Percentiles rank a stretch among this genome's conserved stretches.
Evolutionary conservation across 1,140 invertebrate genomes (phyloP).

Genomic region (Drosophila willistoni): DNA sequence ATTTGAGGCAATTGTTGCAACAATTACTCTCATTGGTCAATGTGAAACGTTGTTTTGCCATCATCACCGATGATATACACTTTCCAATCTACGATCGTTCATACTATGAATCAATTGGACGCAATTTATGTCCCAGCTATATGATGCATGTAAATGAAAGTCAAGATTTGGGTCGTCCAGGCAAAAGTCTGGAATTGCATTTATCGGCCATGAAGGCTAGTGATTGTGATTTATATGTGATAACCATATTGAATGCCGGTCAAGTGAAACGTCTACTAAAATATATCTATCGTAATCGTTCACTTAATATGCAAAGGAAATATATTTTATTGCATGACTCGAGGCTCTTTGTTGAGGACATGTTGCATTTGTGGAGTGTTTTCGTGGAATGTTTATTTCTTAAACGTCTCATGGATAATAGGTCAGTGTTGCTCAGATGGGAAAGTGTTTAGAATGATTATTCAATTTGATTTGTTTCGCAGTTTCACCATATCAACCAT

Average conservation of each 20-base stretch:
- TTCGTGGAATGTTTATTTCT: slow-evolving; percentile 91
- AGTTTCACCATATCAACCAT: slow-evolving; percentile 86
- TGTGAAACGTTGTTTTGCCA: slow-evolving; percentile 62
- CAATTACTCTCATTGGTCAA: slow-evolving; percentile 47
- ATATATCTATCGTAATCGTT: slow-evolving; percentile 88
- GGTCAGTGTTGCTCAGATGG: slow-evolving; percentile 19
- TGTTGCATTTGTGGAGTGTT: slow-evolving; percentile 90
- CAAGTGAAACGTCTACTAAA: slow-evolving; percentile 87
- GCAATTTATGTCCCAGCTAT: slow-evolving; percentile 32
- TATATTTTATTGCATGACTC: slow-evolving; percentile 88
- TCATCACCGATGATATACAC: slow-evolving; percentile 73
- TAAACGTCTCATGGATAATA: slow-evolving; percentile 27
- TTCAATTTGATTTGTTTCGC: background rate
- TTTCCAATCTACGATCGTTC: slow-evolving; percentile 50
- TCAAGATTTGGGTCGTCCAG: slow-evolving; percentile 87
- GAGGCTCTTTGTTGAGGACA: slow-evolving; percentile 86
- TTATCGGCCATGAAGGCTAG: slow-evolving; percentile 84
- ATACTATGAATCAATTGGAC: slow-evolving; percentile 52
- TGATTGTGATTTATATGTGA: slow-evolving; percentile 88
- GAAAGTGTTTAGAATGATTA: no score
- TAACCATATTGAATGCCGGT: slow-evolving; percentile 89
- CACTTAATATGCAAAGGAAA: slow-evolving; percentile 88
- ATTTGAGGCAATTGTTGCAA: slow-evolving; percentile 50
- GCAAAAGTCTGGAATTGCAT: slow-evolving; percentile 56
- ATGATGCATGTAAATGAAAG: slow-evolving; percentile 83